Evolutionary conservation across 2,888 invertebrate genomes (phyloP).

Genomic region (Orthosia gothica): DNA sequence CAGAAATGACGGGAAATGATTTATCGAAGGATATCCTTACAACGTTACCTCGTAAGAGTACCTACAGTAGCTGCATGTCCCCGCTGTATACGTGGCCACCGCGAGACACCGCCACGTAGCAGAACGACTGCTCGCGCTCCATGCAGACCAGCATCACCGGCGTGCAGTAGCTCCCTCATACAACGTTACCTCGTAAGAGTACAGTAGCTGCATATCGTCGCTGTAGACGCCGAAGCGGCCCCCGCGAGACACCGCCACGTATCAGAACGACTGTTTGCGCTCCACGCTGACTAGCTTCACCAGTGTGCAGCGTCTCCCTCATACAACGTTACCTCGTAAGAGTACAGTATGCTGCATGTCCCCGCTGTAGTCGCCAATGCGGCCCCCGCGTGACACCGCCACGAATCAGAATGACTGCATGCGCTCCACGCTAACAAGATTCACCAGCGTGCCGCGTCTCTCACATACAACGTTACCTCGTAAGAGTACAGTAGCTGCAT

Average conservation of each 20-base stretch:
- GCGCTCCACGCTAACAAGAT: no score
- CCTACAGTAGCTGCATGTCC: conserved; percentile 85
- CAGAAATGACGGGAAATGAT: no score
- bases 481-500: conserved; percentile 89
- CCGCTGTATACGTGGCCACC: conserved; percentile 92
- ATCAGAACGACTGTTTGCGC: no score
- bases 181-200: no score
- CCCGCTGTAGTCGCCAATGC: conserved; percentile 92
- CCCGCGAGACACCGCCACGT: no score
- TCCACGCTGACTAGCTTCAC: conserved; percentile 84
- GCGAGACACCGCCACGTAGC: conserved; percentile 91
- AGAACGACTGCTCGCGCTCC: conserved; percentile 91
- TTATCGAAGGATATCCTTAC: neutral
- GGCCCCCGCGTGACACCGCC: no score
- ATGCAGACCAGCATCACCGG: conserved; percentile 77
- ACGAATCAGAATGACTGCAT: no score
- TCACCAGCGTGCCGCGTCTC: no score
- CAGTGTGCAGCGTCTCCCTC: conserved; percentile 92
- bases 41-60: conserved; percentile 86
- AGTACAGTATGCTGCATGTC: conserved; percentile 87
- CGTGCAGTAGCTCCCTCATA: no score
- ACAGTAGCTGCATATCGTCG: no score
- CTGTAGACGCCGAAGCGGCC: no score
- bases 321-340: conserved; percentile 84
- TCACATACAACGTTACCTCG: conserved; percentile 81